Conservation (phyloP, 2,888 invertebrate species). For the Trypoxylon attenuatum region DNA sequence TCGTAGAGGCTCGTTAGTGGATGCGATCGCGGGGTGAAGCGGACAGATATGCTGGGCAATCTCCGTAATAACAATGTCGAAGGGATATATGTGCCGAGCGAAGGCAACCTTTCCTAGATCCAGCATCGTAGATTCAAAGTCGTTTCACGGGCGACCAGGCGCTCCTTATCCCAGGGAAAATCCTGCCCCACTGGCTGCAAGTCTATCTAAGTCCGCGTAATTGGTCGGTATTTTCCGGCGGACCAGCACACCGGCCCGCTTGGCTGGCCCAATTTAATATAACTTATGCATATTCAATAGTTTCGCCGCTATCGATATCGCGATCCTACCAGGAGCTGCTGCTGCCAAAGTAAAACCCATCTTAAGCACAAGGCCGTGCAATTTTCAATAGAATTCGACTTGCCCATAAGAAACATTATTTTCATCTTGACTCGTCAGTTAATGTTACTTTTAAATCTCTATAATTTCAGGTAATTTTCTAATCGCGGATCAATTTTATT, state of each 20-base stretch:
- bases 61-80: constrained; percentile 15
- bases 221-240: constrained; percentile 43
- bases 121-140: neutral
- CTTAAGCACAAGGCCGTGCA: too few relatives aligned
- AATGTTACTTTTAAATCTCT: too few relatives aligned
- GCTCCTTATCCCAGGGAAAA: constrained; percentile 1
- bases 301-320: constrained; percentile 38
- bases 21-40: constrained; percentile 1
- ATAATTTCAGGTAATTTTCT: too few relatives aligned
- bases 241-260: constrained; percentile 50
- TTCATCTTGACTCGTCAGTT: too few relatives aligned
- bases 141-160: neutral
- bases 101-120: neutral
- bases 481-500: too few relatives aligned
- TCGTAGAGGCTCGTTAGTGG: constrained; percentile 32
- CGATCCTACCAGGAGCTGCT: constrained; percentile 23
- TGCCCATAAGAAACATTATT: too few relatives aligned
- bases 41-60: neutral
- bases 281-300: constrained; percentile 71
- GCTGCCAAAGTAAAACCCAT: constrained; percentile 1
- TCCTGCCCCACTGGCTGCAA: too few relatives aligned
- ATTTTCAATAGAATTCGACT: too few relatives aligned
- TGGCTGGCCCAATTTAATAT: constrained; percentile 68
- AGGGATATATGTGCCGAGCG: neutral
- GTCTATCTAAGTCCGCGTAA: constrained; percentile 52